Percentiles rank a stretch among this genome's conserved stretches.
Evolutionary conservation across 53 echinoderm and acorn worm genomes (phyloP).

Genomic region (Apostichopus leukothele): DNA sequence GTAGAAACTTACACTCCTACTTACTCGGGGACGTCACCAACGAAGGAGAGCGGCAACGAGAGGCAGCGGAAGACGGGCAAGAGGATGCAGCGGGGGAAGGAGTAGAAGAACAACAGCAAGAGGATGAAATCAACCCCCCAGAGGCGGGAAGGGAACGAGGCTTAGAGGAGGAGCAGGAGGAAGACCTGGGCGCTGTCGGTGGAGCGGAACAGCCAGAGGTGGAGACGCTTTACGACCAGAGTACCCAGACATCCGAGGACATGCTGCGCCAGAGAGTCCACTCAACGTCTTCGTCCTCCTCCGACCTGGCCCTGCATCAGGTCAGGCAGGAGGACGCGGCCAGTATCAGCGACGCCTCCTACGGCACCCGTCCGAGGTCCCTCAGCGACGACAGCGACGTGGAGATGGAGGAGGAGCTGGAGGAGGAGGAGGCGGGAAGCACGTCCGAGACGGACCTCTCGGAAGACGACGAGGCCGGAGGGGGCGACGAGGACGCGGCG

Average conservation of each 20-base stretch:
- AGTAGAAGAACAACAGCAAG: neutral
- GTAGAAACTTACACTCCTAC: constrained; percentile 89
- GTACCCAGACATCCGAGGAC: constrained; percentile 20
- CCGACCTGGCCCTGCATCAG: constrained; percentile 26
- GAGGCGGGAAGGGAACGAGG: constrained; percentile 42
- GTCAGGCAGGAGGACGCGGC: constrained; percentile 37
- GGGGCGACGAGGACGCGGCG: neutral
- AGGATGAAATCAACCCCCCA: neutral
- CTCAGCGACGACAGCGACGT: constrained; percentile 61
- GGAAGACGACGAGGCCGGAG: neutral
- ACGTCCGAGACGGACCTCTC: constrained; percentile 20
- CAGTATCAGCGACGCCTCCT: constrained; percentile 24
- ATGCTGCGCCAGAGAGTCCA: neutral
- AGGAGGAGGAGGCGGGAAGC: constrained; percentile 40
- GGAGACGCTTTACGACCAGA: constrained; percentile 12
- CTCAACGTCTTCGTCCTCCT: neutral
- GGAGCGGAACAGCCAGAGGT: constrained; percentile 31
- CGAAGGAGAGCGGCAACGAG: constrained; percentile 54
- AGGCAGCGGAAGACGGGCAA: constrained; percentile 32
- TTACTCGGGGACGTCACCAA: constrained; percentile 87
- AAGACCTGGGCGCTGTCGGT: constrained; percentile 34
- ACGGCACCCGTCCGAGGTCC: constrained; percentile 32
- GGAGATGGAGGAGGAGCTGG: constrained; percentile 64
- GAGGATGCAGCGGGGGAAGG: neutral
- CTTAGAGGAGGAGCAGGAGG: constrained; percentile 3